Base-by-base conservation (phyloP, 2,113 vertebrate species). In the Melanostigma gelatinosum region DNA sequence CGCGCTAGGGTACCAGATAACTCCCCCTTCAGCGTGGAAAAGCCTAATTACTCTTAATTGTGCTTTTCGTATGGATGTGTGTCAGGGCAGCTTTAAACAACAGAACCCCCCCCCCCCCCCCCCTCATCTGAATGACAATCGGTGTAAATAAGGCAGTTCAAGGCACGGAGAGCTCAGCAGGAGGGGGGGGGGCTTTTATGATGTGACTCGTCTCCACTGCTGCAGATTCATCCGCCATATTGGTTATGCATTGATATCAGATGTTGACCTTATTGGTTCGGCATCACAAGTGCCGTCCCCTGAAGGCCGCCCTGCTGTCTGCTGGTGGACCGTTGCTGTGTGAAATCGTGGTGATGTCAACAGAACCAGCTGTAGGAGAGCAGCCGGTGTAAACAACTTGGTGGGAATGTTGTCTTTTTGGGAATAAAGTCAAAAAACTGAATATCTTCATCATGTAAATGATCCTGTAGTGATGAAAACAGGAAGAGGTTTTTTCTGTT, bases 61-160 rank as follows among this genome's bases (percentile, higher is more conserved):
- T 90, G 77, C 87, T 78, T 92, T 93, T 92, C 75, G 86, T 87
- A 87, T 90, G 75, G 90, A 92, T 88, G 87, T 67, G 85, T 88
- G 88, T 90, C 86, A 61, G 72, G 66, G 75, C 67, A 69, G 32
- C 68, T 64, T 84, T 83, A 80, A 85, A 92, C 87, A 92, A 86
- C 85, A 83, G 64, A 55, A 22, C n/a, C 72, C 80, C 38, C 61
- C 55, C 61, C 55, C 85, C n/a, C 72, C 80, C 38, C 61, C 55
- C 61, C 55, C 85, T 88, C 72, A 94, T 94, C 87, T 92, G 83
- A 93, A 94, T 94, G 77, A 93, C 86, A 94, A 92, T 91, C 22
- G 60, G 80, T 93, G 91, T 91, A 93, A 93, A 92, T 93, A 85
- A 76, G 77, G 77, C 89, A 72, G 58, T 58, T 75, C 8, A 44